These are phyloP conservation scores for Drosophila jambulina DNA, from an alignment of 1,140 invertebrate species.

Conservation along the genomic window DNA sequence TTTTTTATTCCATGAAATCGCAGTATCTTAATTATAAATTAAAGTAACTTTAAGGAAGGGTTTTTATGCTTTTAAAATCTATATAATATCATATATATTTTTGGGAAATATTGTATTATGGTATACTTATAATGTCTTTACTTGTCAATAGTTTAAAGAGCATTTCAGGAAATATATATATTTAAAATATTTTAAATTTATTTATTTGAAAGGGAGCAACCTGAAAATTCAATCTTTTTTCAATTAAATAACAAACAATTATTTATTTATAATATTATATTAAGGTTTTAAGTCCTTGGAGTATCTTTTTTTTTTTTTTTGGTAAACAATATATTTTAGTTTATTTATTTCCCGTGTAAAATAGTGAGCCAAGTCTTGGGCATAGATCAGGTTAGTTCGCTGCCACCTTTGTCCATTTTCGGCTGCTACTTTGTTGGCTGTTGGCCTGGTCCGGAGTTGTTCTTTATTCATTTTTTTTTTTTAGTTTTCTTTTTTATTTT, in stretches of 20 bases:
- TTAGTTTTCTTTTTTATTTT: background rate
- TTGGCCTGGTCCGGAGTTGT: conserved; percentile 21
- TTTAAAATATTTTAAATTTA: background rate
- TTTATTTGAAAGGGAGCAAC: too few relatives aligned
- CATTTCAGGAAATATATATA: background rate
- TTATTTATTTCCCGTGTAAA: conserved; percentile 2
- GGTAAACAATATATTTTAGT: fast-evolving
- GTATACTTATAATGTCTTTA: too few relatives aligned
- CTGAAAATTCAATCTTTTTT: too few relatives aligned
- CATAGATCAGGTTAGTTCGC: conserved; percentile 55
- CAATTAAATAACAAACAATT: background rate
- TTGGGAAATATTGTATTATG: too few relatives aligned
- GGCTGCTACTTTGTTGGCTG: conserved; percentile 71
- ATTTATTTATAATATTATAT: background rate
- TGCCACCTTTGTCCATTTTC: conserved; percentile 71
- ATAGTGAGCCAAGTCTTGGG: conserved; percentile 38
- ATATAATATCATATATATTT: too few relatives aligned
- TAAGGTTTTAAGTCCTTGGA: background rate
- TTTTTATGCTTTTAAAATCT: too few relatives aligned
- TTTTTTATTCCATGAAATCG: too few relatives aligned
- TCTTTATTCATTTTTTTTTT: background rate
- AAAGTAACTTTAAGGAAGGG: too few relatives aligned
- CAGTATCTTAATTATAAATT: too few relatives aligned
- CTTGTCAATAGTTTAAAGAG: background rate
- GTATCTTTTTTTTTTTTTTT: background rate